These are phyloP conservation scores for Taenioides sp. DNA, from an alignment of 2,797 vertebrate genomes.

Conservation along the genomic window DNA sequence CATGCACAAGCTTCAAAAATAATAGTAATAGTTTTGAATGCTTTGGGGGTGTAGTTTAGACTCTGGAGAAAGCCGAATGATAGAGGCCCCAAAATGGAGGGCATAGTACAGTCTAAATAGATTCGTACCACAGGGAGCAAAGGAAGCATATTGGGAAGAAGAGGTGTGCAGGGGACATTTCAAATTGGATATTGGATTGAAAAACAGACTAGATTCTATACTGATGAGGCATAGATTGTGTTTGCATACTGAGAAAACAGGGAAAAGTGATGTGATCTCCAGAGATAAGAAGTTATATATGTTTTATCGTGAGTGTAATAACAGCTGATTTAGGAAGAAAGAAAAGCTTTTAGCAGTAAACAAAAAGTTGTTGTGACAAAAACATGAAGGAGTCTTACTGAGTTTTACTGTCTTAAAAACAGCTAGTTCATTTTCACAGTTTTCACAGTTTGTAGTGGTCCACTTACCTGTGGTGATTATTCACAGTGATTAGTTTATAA, in stretches of 20 bases:
- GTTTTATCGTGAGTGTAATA: background rate
- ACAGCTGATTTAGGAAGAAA: background rate
- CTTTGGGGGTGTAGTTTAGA: constrained; percentile 20
- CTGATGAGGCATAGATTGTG: constrained; percentile 9
- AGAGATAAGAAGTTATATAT: constrained; percentile 9
- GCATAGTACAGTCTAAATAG: constrained; percentile 18
- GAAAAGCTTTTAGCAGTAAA: background rate
- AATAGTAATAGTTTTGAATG: constrained; percentile 55
- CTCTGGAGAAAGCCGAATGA: constrained; percentile 21
- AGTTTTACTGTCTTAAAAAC: no score
- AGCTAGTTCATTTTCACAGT: no score
- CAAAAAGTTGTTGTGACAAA: no score
- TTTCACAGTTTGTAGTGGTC: no score
- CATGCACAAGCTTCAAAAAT: no score
- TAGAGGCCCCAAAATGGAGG: constrained; percentile 15
- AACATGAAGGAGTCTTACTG: no score
- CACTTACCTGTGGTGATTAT: no score
- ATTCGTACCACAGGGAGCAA: constrained; percentile 18
- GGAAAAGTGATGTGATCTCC: constrained; percentile 22
- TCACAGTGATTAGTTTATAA: no score
- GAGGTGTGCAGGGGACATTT: constrained; percentile 21
- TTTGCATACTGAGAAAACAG: constrained; percentile 6
- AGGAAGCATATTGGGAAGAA: constrained; percentile 20
- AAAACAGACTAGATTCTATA: constrained; percentile 15
- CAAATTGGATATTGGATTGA: constrained; percentile 37